Base-by-base conservation (phyloP, 2,113 vertebrate genomes). In the Ceyx melanurus region DNA sequence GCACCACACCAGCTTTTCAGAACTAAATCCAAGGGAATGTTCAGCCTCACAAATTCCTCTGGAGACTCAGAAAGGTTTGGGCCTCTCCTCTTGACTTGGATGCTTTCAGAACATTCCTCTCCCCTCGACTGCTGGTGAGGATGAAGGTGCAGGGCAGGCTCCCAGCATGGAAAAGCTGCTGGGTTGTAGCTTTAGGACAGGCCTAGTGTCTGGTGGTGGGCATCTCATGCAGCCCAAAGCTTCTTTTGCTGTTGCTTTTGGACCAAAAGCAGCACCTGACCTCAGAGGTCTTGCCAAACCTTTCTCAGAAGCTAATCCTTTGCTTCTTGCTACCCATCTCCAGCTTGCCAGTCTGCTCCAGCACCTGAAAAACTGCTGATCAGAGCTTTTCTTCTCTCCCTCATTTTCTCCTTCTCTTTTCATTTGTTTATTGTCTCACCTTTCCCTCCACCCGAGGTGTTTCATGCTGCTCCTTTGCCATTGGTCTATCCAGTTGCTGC, bases 171-270 rank as follows among this genome's bases (percentile, higher is more conserved):
- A 71, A 73, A 74, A 45, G 54, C 45, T 76, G 54, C 54, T 40
- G 64, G 64, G 64, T 68, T 37, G 7, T 17, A 70, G 29, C 23
- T 58, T 71, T 28, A 70, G 62, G 54, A 56, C 26, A 61, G n/a
- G 53, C 9, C 2, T 25, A 20, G 3, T 21, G 16, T 4, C 0
- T 0, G 42, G 51, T 1, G 5, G n/a, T 66, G 45, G 33, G 57
- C 40, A 22, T 31, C 10, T 73, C 35, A 11, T 1, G 10, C 4
- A 62, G 50, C 50, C 15, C 45, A 62, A 61, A 80, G 17, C 50
- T 45, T 77, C 35, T 37, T 37, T 37, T 37, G 37, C 37, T 37
- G 37, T 37, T 51, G 29, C 53, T 50, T 70, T 62, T 77, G 43
- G 65, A 65, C 22, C 3, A 1, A 77, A 66, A 29, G 65, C 81